A percentile compares a stretch with the other conserved stretches of the same genome.
These are phyloP conservation scores for Lymantria dispar DNA, from an alignment of 2,888 invertebrate species.

Conservation along the genomic window DNA sequence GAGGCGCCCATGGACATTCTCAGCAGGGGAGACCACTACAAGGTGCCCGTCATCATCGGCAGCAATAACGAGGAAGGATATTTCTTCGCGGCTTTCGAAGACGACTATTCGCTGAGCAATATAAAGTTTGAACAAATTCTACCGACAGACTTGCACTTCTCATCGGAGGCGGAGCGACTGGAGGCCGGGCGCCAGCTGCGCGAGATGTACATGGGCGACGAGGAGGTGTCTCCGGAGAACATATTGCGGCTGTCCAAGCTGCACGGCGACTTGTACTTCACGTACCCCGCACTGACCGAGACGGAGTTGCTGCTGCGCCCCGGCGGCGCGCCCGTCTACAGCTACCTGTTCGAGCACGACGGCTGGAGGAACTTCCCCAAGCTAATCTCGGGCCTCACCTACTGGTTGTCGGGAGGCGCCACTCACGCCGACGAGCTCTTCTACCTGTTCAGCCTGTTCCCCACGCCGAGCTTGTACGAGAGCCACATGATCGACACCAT, in stretches of 20 bases:
- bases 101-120: constrained; percentile 1
- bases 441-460: constrained; percentile 25
- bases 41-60: constrained; percentile 36
- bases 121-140: constrained; percentile 5
- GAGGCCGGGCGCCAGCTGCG: constrained; percentile 26
- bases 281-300: constrained; percentile 26
- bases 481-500: constrained; percentile 21
- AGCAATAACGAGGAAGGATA: constrained; percentile 31
- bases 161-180: constrained; percentile 2
- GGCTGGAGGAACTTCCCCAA: constrained; percentile 36
- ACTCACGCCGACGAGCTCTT: constrained; percentile 40
- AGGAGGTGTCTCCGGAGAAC: constrained; percentile 42
- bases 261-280: constrained; percentile 28
- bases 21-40: constrained; percentile 18
- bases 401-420: constrained; percentile 21
- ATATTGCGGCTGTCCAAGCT: constrained; percentile 38
- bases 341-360: constrained; percentile 29
- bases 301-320: constrained; percentile 19
- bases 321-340: constrained; percentile 26
- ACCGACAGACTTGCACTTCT: constrained; percentile 5
- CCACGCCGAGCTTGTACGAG: constrained; percentile 18
- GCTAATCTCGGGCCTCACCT: constrained; percentile 2
- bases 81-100: constrained; percentile 11
- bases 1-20: constrained; percentile 16
- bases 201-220: constrained; percentile 51